phyloP scores from a whole-genome alignment of 1,140 invertebrate genomes.

The Trachelipus rathkii region DNA sequence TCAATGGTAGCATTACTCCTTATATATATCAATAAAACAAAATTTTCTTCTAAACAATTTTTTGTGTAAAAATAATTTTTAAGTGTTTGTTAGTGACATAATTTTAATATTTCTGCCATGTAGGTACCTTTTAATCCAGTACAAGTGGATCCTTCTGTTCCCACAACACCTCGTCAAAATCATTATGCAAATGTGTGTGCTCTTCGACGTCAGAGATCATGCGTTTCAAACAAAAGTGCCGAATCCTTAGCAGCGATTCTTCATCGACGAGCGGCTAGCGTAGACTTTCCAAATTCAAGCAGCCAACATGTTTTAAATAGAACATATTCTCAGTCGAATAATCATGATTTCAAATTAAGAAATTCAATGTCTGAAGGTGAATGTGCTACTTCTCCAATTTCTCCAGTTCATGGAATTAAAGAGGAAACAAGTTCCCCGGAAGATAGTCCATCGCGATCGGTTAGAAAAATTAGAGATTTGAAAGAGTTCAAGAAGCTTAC shows the following conservation, averaged over 20 bases:
- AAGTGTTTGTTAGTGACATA: too few relatives aligned
- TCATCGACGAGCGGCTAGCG: conserved; percentile 34
- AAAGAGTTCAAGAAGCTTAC: conserved; percentile 48
- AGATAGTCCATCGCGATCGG: conserved; percentile 35
- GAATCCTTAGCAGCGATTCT: conserved; percentile 38
- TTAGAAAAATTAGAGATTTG: conserved; percentile 47
- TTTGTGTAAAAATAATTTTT: too few relatives aligned
- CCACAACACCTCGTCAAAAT: conserved; percentile 34
- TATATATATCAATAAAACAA: too few relatives aligned
- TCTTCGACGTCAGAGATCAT: conserved; percentile 37
- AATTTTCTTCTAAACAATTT: too few relatives aligned
- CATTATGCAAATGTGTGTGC: conserved; percentile 43
- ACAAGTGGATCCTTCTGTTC: conserved; percentile 22
- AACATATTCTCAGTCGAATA: neutral
- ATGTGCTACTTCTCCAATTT: neutral
- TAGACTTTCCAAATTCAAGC: conserved; percentile 17
- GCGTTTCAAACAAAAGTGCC: conserved; percentile 38
- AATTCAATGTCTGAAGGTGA: neutral
- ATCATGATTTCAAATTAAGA: neutral
- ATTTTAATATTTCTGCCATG: neutral
- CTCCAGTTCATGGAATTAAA: conserved; percentile 29
- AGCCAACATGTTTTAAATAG: neutral
- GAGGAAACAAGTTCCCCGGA: conserved; percentile 32
- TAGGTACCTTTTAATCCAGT: conserved; percentile 41
- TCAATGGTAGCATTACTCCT: too few relatives aligned